Evolutionary conservation across 2,888 invertebrate species (phyloP), one percentile per base, ranked within the genome.

Genomic region (Sinhomidia bicolor): DNA sequence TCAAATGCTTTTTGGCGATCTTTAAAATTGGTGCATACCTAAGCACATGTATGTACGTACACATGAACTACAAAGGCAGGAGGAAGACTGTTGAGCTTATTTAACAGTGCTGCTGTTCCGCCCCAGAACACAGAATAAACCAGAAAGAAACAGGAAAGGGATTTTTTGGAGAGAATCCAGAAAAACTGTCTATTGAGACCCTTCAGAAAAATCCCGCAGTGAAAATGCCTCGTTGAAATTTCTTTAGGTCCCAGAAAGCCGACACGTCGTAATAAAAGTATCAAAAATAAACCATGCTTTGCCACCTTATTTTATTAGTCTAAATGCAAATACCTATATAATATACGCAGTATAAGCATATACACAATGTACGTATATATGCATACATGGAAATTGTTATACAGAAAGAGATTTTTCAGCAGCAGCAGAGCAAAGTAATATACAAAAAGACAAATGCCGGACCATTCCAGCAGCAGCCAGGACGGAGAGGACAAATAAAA

Each of bases 81-180:
- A 51, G 23, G 26, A 71, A 71, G 44, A 41, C 68, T 47, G 71
- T 44, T 74, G 74, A 47, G 6, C 7, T 36, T n/a, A 9, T 29
- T 0, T 76, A 10, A 41, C 3, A 60, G 23, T 23, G 10, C 20
- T 36, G 17, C 41, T 47, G 3, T 14, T 76, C 0, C 60, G 7
- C 14, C 51, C 65, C 76, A 65, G 47, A 23, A 36, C 36, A 36
- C 36, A 81, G 44, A 81, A 51, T 54, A 74, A 36, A 36, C 9
- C 51, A 71, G 36, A 54, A 47, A 60, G 54, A 10, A 68, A n/a
- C n/a, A n/a, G 54, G 51, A 78, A 85, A 80, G 51, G 80, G 74
- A 41, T 68, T 86, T 84, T 71, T 86, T 86, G 86, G 86, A 86
- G 80, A 86, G 86, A 80, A 86, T 86, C 86, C 86, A 86, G 86